A percentile compares a stretch with the other conserved stretches of the same genome.
These are phyloP conservation scores for Laspeyria flexula DNA, from an alignment of 2,888 invertebrate genomes.

Conservation along the genomic window DNA sequence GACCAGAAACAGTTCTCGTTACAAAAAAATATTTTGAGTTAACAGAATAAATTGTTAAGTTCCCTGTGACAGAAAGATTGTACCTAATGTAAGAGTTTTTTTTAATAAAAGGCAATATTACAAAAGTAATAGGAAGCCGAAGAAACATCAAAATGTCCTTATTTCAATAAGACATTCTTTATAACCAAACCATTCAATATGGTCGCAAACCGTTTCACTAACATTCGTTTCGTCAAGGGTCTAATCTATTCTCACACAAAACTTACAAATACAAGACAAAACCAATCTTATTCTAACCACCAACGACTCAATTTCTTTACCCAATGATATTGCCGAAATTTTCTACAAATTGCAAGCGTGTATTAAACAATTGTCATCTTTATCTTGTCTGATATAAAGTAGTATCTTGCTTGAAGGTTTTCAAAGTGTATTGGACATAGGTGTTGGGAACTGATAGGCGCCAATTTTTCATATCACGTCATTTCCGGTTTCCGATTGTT, in stretches of 20 bases:
- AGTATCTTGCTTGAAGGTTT: conserved; percentile 6
- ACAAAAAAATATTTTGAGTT: too few relatives aligned
- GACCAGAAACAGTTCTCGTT: too few relatives aligned
- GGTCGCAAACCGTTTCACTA: conserved; percentile 57
- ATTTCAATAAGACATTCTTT: conserved; percentile 51
- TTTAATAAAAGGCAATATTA: conserved; percentile 6
- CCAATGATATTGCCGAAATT: too few relatives aligned
- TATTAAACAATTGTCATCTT: conserved; percentile 1
- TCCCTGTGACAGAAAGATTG: too few relatives aligned
- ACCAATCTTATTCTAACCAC: not conserved
- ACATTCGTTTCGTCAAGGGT: conserved; percentile 49
- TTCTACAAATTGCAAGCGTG: too few relatives aligned
- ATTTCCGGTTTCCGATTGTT: conserved; percentile 61
- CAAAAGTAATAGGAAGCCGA: conserved; percentile 16
- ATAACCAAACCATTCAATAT: conserved; percentile 49
- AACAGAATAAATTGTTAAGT: too few relatives aligned
- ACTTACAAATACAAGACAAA: conserved; percentile 1
- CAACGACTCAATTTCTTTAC: conserved; percentile 8
- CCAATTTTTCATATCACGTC: conserved; percentile 70
- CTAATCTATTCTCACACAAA: conserved; percentile 23
- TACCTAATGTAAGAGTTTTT: too few relatives aligned
- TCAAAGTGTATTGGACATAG: conserved; percentile 11
- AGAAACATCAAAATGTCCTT: conserved; percentile 30
- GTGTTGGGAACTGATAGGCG: conserved; percentile 53
- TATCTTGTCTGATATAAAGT: rapidly evolving